Percentiles rank a stretch among this genome's conserved stretches.
These are phyloP conservation scores for Phortica magna DNA, from an alignment of 2,888 invertebrate genomes.

Conservation along the genomic window DNA sequence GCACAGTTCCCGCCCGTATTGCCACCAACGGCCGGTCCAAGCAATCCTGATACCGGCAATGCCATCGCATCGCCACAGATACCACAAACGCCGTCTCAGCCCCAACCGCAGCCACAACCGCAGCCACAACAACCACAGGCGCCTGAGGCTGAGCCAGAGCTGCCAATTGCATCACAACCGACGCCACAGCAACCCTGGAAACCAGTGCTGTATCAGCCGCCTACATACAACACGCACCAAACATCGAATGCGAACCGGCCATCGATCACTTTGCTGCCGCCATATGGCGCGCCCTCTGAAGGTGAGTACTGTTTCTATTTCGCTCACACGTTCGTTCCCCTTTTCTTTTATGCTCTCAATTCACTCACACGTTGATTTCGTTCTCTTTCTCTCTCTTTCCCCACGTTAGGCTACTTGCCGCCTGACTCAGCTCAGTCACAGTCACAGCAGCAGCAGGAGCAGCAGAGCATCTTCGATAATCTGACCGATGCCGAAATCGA, in stretches of 20 bases:
- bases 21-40: conserved; percentile 54
- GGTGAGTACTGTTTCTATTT: conserved; percentile 51
- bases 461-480: conserved; percentile 65
- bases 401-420: conserved; percentile 64
- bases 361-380: not conserved
- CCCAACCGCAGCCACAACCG: conserved; percentile 55
- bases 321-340: not conserved
- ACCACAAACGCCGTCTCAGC: conserved; percentile 52
- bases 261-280: conserved; percentile 71
- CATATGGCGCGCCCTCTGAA: conserved; percentile 67
- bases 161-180: conserved; percentile 48
- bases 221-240: conserved; percentile 50
- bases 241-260: conserved; percentile 62
- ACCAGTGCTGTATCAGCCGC: conserved; percentile 63
- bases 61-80: conserved; percentile 74
- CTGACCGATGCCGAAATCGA: conserved; percentile 71
- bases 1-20: conserved; percentile 66
- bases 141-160: conserved; percentile 46
- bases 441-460: conserved; percentile 36
- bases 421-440: conserved; percentile 55
- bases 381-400: not conserved
- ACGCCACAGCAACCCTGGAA: conserved; percentile 66
- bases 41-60: conserved; percentile 65
- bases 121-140: conserved; percentile 50
- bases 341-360: not conserved